These are phyloP conservation scores for Acrobasis suavella DNA, from an alignment of 2,888 invertebrate species.

Conservation along the genomic window DNA sequence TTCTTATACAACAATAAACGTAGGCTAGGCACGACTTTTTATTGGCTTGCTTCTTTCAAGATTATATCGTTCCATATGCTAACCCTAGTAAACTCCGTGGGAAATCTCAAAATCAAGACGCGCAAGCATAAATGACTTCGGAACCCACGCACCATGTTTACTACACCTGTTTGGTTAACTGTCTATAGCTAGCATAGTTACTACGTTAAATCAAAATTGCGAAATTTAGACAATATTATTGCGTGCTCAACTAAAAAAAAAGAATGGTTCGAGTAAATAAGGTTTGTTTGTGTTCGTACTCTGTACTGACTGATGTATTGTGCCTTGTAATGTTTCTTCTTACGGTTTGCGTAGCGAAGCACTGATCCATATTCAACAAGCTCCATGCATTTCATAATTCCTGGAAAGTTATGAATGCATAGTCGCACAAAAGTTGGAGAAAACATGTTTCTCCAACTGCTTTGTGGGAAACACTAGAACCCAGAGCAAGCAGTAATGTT, in stretches of 20 bases:
- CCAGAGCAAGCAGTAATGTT: background rate
- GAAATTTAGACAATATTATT: conserved; percentile 2
- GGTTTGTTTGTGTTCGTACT: background rate
- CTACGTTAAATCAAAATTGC: conserved; percentile 10
- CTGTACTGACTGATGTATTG: background rate
- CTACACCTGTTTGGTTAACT: conserved; percentile 1
- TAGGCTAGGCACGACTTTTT: too few species aligned
- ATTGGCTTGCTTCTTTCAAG: too few species aligned
- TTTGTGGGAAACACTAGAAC: conserved; percentile 7
- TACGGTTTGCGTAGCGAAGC: background rate
- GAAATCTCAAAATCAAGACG: conserved; percentile 52
- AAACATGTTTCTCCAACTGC: conserved; percentile 10
- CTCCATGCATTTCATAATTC: background rate
- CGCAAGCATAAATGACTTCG: conserved; percentile 34
- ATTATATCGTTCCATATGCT: background rate
- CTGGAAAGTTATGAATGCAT: conserved; percentile 11
- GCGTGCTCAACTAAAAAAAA: background rate
- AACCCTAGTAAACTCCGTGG: conserved; percentile 49
- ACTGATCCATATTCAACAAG: background rate
- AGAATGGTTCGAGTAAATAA: background rate
- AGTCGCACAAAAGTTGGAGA: conserved; percentile 21
- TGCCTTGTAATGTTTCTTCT: background rate
- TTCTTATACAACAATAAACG: too few species aligned
- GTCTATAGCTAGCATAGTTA: background rate
- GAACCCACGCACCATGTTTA: background rate